A percentile compares a stretch with the other conserved stretches of the same genome.
Evolutionary conservation across 92 coral and sea anemone genomes (phyloP).

Genomic region (Parazoanthus atlanticus): DNA sequence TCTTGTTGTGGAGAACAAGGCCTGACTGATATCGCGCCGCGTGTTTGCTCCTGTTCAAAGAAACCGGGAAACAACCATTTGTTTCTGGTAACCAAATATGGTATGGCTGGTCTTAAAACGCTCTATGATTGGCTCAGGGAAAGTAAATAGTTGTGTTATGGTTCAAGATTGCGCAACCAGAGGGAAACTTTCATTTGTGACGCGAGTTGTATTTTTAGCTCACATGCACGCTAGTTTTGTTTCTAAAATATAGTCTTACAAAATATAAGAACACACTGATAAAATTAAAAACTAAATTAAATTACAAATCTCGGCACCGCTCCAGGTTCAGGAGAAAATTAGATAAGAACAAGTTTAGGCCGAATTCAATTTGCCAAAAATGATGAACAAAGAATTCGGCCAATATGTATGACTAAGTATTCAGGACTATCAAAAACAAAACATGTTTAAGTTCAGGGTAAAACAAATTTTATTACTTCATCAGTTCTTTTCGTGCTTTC

Average conservation of each 20-base stretch:
- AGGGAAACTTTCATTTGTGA: background rate
- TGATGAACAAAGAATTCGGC: too few species aligned
- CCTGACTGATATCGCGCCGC: background rate
- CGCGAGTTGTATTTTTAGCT: background rate
- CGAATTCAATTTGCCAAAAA: too few species aligned
- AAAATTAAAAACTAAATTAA: too few species aligned
- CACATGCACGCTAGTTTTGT: background rate
- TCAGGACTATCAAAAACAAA: too few species aligned
- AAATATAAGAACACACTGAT: too few species aligned
- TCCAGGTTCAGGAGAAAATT: too few species aligned
- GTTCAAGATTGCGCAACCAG: conserved; percentile 6
- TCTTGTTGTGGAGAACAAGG: background rate
- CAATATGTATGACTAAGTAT: too few species aligned
- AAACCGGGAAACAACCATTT: background rate
- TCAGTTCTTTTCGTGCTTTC: too few species aligned
- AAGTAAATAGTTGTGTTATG: background rate
- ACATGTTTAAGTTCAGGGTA: too few species aligned
- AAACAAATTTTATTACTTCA: too few species aligned
- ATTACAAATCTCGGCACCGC: too few species aligned
- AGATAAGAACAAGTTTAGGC: too few species aligned
- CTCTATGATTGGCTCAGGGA: conserved; percentile 4
- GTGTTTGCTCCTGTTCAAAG: background rate
- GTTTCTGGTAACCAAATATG: background rate
- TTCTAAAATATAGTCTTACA: background rate
- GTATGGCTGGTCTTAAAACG: background rate